phyloP scores from a whole-genome alignment of 2,888 invertebrate species.

The Meandrusa payeni region DNA sequence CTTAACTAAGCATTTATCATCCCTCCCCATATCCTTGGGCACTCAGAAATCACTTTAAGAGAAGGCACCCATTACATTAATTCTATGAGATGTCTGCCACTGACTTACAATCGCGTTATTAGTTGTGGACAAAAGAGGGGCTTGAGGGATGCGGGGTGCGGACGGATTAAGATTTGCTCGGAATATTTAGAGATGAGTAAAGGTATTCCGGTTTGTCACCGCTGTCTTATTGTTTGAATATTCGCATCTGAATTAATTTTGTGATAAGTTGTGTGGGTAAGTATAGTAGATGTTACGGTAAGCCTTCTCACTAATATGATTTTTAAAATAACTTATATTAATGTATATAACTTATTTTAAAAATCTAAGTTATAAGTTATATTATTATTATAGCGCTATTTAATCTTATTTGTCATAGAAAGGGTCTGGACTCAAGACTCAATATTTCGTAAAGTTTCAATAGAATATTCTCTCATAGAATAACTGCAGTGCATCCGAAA shows the following conservation, averaged over 20 bases:
- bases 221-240: slow-evolving; percentile 26
- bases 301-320: no score
- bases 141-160: slow-evolving; percentile 30
- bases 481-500: no score
- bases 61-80: slow-evolving; percentile 57
- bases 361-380: no score
- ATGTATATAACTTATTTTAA: no score
- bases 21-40: slow-evolving; percentile 34
- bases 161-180: slow-evolving; percentile 65
- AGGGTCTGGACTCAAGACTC: no score
- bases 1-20: slow-evolving; percentile 39
- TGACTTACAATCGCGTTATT: slow-evolving; percentile 56
- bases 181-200: slow-evolving; percentile 69
- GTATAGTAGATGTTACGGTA: no score
- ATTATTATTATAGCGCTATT: no score
- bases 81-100: slow-evolving; percentile 55
- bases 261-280: no score
- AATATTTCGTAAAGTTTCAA: no score
- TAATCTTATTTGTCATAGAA: no score
- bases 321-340: no score
- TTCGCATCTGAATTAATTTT: slow-evolving; percentile 18
- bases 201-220: slow-evolving; percentile 44
- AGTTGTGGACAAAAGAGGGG: slow-evolving; percentile 44
- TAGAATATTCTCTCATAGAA: no score
- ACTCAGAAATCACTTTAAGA: slow-evolving; percentile 45